Evolutionary conservation across 2,888 invertebrate species (phyloP).

Genomic region (Unio delphinus): DNA sequence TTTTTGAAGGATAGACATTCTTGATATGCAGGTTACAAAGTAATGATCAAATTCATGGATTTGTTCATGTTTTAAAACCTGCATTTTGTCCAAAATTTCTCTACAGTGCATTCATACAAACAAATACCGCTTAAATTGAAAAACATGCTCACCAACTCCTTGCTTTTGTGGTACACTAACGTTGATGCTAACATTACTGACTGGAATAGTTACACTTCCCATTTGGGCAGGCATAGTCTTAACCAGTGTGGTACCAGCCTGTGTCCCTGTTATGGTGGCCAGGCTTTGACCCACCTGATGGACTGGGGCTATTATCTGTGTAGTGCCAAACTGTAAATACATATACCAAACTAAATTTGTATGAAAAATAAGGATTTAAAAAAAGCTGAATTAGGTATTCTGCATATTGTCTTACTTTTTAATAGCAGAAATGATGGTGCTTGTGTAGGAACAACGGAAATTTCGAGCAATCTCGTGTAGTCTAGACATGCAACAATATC

Average conservation of each 20-base stretch:
- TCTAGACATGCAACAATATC: too few relatives aligned
- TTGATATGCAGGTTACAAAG: too few relatives aligned
- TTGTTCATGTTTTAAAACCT: too few relatives aligned
- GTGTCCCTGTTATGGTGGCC: constrained; percentile 71
- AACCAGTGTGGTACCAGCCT: constrained; percentile 77
- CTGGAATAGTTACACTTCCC: constrained; percentile 73
- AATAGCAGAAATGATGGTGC: background rate
- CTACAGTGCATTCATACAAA: too few relatives aligned
- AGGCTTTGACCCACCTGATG: constrained; percentile 53
- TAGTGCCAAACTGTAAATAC: constrained; percentile 29
- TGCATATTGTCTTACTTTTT: too few relatives aligned
- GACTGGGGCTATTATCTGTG: constrained; percentile 74
- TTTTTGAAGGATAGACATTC: too few relatives aligned
- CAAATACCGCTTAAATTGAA: constrained; percentile 2
- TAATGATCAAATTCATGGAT: too few relatives aligned
- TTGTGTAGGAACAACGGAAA: too few relatives aligned
- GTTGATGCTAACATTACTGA: constrained; percentile 69
- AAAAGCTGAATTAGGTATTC: too few relatives aligned
- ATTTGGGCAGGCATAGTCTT: constrained; percentile 75
- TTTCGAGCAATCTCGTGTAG: too few relatives aligned
- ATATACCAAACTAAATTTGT: background rate
- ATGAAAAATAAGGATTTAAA: too few relatives aligned
- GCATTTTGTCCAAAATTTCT: too few relatives aligned
- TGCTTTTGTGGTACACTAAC: constrained; percentile 72
- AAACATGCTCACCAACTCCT: constrained; percentile 39